Percentiles rank a stretch among this genome's conserved stretches.
Evolutionary conservation across 2,888 invertebrate genomes (phyloP).

Genomic region (Cerceris rybyensis): DNA sequence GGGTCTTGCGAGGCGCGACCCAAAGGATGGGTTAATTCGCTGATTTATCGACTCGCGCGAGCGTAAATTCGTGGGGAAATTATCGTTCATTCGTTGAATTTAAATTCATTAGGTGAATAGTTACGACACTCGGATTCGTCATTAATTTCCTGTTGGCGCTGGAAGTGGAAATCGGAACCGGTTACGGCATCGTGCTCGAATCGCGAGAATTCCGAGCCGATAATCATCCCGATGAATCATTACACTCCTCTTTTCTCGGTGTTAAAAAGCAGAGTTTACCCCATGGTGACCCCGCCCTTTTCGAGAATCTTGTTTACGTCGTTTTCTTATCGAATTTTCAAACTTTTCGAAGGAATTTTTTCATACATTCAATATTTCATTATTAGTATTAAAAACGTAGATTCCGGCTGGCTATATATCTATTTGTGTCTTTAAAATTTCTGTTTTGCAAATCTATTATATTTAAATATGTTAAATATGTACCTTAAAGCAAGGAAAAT

Average conservation of each 20-base stretch:
- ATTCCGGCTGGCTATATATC: no score
- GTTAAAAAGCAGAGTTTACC: no score
- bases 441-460: no score
- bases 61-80: conserved; percentile 46
- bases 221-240: conserved; percentile 41
- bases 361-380: no score
- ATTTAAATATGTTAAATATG: no score
- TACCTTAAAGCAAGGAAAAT: no score
- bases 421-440: no score
- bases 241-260: neutral
- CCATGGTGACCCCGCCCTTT: no score
- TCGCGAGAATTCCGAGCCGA: conserved; percentile 18
- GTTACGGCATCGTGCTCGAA: conserved; percentile 4
- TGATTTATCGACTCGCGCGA: conserved; percentile 37
- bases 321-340: no score
- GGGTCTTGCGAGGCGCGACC: neutral
- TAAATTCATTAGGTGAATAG: conserved; percentile 42
- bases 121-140: conserved; percentile 51
- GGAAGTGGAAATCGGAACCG: conserved; percentile 46
- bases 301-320: no score
- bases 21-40: conserved; percentile 24
- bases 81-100: conserved; percentile 37
- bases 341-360: no score
- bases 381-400: no score
- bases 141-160: conserved; percentile 53